These are phyloP conservation scores for Lithosia quadra DNA, from an alignment of 2,888 invertebrate genomes.

Conservation along the genomic window DNA sequence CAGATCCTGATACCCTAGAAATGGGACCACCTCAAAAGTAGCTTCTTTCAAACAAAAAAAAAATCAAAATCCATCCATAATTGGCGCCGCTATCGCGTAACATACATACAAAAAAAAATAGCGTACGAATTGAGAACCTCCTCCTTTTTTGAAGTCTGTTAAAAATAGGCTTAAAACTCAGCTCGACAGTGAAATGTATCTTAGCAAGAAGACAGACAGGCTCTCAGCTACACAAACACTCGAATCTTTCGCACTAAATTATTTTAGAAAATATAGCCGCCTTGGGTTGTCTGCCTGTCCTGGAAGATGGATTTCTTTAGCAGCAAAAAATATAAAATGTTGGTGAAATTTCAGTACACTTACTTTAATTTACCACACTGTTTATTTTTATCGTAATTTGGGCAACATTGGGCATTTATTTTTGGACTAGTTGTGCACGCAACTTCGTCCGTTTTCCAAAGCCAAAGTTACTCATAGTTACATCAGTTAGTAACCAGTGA, in stretches of 20 bases:
- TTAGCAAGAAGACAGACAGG: not conserved
- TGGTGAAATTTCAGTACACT: not conserved
- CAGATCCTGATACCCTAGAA: no score
- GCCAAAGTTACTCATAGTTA: no score
- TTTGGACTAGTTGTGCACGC: no score
- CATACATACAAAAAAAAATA: no score
- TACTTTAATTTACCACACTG: not conserved
- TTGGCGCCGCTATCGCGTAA: no score
- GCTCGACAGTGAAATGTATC: not conserved
- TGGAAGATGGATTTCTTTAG: not conserved
- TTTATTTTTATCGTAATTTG: not conserved
- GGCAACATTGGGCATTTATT: not conserved
- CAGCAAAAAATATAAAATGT: not conserved
- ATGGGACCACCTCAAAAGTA: no score
- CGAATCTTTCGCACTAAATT: not conserved
- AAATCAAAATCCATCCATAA: no score
- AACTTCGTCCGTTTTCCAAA: no score
- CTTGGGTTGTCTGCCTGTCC: not conserved
- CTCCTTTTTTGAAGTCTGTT: no score
- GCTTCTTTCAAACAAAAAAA: no score
- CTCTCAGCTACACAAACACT: not conserved
- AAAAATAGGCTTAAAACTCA: not conserved
- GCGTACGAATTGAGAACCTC: no score
- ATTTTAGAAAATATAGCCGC: constrained; percentile 2
- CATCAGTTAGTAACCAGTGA: no score